Evolutionary conservation across 2,113 vertebrate genomes (phyloP), one percentile per base, ranked within the genome.

Genomic region (Atrichornis clamosus): DNA sequence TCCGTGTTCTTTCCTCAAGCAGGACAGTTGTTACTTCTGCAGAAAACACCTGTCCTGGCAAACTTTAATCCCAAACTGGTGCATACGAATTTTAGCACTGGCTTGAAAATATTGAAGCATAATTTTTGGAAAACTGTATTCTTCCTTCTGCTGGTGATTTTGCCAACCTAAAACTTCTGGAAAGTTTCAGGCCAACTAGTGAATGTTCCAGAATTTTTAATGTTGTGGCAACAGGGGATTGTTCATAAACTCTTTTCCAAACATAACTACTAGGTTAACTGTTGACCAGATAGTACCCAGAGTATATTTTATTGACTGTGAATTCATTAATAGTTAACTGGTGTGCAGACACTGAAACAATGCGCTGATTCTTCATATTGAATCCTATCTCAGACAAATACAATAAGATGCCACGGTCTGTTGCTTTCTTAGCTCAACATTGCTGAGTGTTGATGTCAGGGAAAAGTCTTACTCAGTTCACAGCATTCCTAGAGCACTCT

Each of bases 301-400:
- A 93, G 47, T 59, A 50, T 94, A 68, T 92, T 90, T 96, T 95
- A 95, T 96, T 90, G 93, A 42, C 85, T 88, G 44, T 67, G 88
- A 90, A 95, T 93, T 95, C 79, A 92, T 93, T 94, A 96, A 92
- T 95, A 84, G 86, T 90, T 96, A 97, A 95, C 93, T 92, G 62
- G 49, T 90, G 85, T 90, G 56, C 91, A 95, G 92, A 84, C 88
- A 64, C n/a, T 68, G 95, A 93, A 97, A 96, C 95, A 94, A 96
- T 96, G 90, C 4, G 2, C 92, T 78, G 94, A 90, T 94, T 97
- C 88, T 96, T 95, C 83, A 42, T 84, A 53, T 42, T 92, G 79
- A 93, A 64, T 64, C 64, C 68, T 96, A 94, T 93, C 92, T 96
- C 86, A 87, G 88, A 77, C 56, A 92, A 96, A 95, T 93, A 95